These are phyloP conservation scores for Caenorhabditis parvicauda DNA, from an alignment of 2,888 invertebrate species.

Conservation along the genomic window DNA sequence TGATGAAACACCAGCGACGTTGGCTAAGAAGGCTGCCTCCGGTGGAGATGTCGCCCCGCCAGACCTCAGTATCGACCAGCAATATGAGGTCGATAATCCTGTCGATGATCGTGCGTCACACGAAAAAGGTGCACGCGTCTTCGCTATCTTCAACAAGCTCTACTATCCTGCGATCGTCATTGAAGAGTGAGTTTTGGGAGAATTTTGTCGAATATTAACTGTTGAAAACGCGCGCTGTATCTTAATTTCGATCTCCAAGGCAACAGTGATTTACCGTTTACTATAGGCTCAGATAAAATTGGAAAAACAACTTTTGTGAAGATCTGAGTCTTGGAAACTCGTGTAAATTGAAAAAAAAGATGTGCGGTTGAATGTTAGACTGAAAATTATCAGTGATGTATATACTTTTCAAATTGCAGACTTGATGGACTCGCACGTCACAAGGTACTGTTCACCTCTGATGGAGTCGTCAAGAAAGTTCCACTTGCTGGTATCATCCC, in stretches of 20 bases:
- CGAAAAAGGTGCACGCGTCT: conserved; percentile 53
- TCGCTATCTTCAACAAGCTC: conserved; percentile 50
- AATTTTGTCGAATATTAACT: neutral
- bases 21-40: conserved; percentile 22
- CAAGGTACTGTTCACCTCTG: conserved; percentile 52
- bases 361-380: neutral
- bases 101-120: conserved; percentile 36
- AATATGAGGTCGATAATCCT: conserved; percentile 51
- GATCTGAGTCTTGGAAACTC: too few species aligned
- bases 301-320: too few species aligned
- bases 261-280: too few species aligned
- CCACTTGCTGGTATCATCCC: conserved; percentile 55
- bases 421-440: conserved; percentile 53
- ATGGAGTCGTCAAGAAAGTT: conserved; percentile 45
- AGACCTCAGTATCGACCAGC: conserved; percentile 39
- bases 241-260: too few species aligned
- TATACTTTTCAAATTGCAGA: conserved; percentile 18
- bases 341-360: too few species aligned
- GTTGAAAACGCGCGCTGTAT: too few species aligned
- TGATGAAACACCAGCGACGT: neutral
- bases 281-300: too few species aligned
- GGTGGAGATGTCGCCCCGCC: conserved; percentile 12
- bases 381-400: too few species aligned
- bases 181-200: conserved; percentile 17
- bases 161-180: conserved; percentile 58